These are phyloP conservation scores for Drosophila paranaensis DNA, from an alignment of 2,888 invertebrate species.

Conservation along the genomic window DNA sequence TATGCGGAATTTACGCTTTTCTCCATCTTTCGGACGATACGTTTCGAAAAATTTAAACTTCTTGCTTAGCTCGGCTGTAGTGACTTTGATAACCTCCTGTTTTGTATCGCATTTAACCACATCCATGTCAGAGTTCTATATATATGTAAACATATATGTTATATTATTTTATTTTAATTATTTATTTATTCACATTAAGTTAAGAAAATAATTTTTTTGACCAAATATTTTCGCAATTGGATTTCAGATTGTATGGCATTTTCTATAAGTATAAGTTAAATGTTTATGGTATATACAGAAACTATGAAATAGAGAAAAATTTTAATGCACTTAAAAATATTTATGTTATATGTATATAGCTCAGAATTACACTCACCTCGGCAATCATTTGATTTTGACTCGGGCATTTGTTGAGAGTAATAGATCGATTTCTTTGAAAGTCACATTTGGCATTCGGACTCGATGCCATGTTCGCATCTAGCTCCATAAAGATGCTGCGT, in stretches of 20 bases:
- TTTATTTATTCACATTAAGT: too few species aligned
- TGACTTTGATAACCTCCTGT: constrained; percentile 91
- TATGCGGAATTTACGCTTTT: constrained; percentile 91
- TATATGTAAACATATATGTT: not conserved
- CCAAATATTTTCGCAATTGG: too few species aligned
- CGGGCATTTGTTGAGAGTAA: not conserved
- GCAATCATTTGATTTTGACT: constrained; percentile 19
- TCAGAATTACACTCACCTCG: constrained; percentile 45
- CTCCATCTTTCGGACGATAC: constrained; percentile 89
- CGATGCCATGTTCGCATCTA: constrained; percentile 92
- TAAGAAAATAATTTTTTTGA: too few species aligned
- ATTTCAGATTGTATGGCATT: too few species aligned
- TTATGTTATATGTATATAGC: not conserved
- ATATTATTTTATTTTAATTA: too few species aligned
- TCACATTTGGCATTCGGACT: constrained; percentile 28
- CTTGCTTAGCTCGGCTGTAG: constrained; percentile 93
- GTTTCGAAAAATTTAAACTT: constrained; percentile 96
- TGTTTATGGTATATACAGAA: too few species aligned
- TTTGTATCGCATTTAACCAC: constrained; percentile 90
- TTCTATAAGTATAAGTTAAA: too few species aligned
- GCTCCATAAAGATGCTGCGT: constrained; percentile 92
- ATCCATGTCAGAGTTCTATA: constrained; percentile 85
- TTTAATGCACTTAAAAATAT: not conserved
- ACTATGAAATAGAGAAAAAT: too few species aligned
- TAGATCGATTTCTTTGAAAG: constrained; percentile 10